These are phyloP conservation scores for Nomada flava DNA, from an alignment of 2,888 invertebrate genomes.

Conservation along the genomic window DNA sequence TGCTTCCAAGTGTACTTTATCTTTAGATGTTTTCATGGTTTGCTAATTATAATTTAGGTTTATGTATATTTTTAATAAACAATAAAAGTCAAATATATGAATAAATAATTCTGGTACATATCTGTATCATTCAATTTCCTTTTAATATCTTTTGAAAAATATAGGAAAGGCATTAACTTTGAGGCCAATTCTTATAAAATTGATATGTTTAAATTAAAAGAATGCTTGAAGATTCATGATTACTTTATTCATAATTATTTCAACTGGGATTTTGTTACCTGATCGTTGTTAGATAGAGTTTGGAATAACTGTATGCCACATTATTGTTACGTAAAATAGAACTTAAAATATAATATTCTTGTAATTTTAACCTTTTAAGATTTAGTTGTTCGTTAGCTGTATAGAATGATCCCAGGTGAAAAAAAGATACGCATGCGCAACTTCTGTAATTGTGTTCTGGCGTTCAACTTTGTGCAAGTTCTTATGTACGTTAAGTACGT, in stretches of 20 bases:
- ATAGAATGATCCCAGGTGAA: constrained; percentile 6
- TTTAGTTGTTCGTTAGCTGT: constrained; percentile 45
- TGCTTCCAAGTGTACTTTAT: not conserved
- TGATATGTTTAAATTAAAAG: constrained; percentile 17
- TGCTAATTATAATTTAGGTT: not conserved
- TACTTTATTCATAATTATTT: constrained; percentile 16
- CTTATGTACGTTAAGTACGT: constrained; percentile 38
- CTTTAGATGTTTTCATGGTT: not conserved
- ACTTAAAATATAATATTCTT: constrained; percentile 47
- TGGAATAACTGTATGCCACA: constrained; percentile 28
- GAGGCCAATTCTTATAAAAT: constrained; percentile 6
- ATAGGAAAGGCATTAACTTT: not conserved
- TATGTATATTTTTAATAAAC: constrained; percentile 6
- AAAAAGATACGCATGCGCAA: constrained; percentile 41
- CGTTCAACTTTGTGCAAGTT: constrained; percentile 47
- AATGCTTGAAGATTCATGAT: not conserved
- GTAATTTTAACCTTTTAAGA: constrained; percentile 54
- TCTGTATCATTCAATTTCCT: not conserved
- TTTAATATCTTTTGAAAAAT: not conserved
- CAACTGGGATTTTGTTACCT: constrained; percentile 32
- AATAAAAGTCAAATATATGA: not conserved
- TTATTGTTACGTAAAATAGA: constrained; percentile 19
- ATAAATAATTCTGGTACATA: not conserved
- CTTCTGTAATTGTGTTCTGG: constrained; percentile 39
- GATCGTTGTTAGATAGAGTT: not conserved